Evolutionary conservation across 2,113 vertebrate genomes (phyloP), one percentile per base, ranked within the genome.

Genomic region (Chamaea fasciata): DNA sequence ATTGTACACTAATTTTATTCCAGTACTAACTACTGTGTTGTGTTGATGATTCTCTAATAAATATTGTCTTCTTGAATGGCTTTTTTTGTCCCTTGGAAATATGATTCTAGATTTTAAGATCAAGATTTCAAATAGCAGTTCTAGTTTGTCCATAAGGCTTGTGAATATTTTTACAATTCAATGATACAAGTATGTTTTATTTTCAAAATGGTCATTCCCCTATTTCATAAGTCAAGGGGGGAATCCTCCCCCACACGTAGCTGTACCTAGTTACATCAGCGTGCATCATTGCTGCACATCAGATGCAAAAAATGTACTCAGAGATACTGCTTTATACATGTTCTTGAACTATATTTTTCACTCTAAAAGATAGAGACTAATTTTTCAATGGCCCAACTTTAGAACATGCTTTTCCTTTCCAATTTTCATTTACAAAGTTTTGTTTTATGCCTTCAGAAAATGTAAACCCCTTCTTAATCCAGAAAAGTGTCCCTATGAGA

Each of bases 171-270:
- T 74, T 31, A 53, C 3, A 41, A 4, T 74, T 80, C n/a, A 42
- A 3, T 49, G 4, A n/a, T 62, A 41, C 6, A 6, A 60, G 2
- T 27, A 23, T 1, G 7, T 35, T 83, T 82, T 35, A 33, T 33
- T 79, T 73, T 41, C 21, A 71, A 23, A 35, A 16, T 26, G 30
- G 13, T 55, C 31, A 37, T 83, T 90, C 15, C 11, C 11, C 19
- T 37, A 14, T 75, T 87, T 47, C 27, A 10, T 46, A 65, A 50
- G 10, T 44, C 3, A 10, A 33, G 23, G 41, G 28, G 24, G 28
- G 15, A 7, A 33, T 22, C 6, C 8, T 49, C 13, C 56, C 26
- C 17, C 30, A 8, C 9, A 13, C 2, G 2, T 5, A 33, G 2
- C 19, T 55, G n/a, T 55, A 21, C 14, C 56, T 92, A 22, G 15